Percentiles rank a stretch among this genome's conserved stretches.
phyloP scores from a whole-genome alignment of 2,797 vertebrate species.

The Orestias chungarensis region DNA sequence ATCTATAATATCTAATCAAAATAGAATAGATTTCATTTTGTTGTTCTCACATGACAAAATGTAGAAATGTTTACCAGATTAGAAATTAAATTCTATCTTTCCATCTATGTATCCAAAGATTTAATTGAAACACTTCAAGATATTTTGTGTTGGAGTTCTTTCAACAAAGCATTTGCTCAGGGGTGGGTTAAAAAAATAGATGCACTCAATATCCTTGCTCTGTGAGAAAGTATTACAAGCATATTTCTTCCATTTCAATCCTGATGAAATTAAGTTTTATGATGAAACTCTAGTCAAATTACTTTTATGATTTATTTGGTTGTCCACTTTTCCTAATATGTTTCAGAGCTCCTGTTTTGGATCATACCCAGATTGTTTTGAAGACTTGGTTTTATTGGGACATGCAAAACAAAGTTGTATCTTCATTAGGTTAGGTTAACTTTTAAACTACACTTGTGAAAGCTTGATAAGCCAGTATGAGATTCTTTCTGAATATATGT shows the following conservation, averaged over 20 bases:
- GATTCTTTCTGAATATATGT: not conserved
- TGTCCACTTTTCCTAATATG: not conserved
- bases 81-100: not conserved
- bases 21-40: too few relatives aligned
- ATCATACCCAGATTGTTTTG: not conserved
- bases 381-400: not conserved
- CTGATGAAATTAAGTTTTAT: too few relatives aligned
- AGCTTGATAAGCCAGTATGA: not conserved
- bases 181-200: too few relatives aligned
- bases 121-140: not conserved
- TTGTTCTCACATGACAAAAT: not conserved
- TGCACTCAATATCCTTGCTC: too few relatives aligned
- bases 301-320: slow-evolving; percentile 1
- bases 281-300: not conserved
- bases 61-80: not conserved
- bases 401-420: not conserved
- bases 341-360: not conserved
- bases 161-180: too few relatives aligned
- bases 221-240: too few relatives aligned
- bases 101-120: not conserved
- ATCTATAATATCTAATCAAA: too few relatives aligned
- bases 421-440: not conserved
- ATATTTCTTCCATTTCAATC: too few relatives aligned
- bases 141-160: not conserved
- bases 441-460: not conserved